Conservation (phyloP, 2,113 vertebrate species). For the Picathartes gymnocephalus region DNA sequence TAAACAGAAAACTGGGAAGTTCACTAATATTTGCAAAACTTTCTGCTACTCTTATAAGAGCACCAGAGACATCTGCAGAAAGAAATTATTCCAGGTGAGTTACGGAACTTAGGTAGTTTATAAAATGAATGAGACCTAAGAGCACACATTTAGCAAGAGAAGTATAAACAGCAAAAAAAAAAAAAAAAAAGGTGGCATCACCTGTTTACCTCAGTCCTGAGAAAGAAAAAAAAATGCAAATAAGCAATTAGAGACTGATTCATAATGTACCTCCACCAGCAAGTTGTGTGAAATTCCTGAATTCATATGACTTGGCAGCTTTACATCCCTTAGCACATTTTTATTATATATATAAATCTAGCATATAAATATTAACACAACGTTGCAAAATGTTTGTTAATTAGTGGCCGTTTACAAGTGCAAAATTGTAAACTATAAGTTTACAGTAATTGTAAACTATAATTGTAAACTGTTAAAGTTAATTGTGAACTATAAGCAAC, state of each 20-base stretch:
- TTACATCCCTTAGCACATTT: not conserved
- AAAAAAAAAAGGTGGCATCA: not conserved
- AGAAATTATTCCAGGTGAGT: not conserved
- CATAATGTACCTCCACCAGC: not conserved
- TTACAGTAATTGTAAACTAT: too few species aligned
- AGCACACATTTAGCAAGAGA: not conserved
- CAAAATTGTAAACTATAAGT: not conserved
- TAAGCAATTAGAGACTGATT: not conserved
- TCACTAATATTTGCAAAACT: not conserved
- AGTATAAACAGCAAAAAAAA: not conserved
- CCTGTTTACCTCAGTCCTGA: not conserved
- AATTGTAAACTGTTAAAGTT: too few species aligned
- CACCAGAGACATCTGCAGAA: not conserved
- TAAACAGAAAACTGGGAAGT: not conserved
- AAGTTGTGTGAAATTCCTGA: not conserved
- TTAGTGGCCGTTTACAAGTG: not conserved
- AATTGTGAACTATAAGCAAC: not conserved
- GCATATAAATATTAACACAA: not conserved
- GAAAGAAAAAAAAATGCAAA: not conserved
- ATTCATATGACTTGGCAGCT: not conserved
- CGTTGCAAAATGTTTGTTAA: not conserved
- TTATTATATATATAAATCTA: not conserved
- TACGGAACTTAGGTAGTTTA: rapidly evolving
- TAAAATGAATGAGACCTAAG: not conserved
- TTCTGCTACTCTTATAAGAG: not conserved